A percentile compares a stretch with the other conserved stretches of the same genome.
Evolutionary conservation across 2,797 vertebrate genomes (phyloP).

Genomic region (Cynopterus sphinx): DNA sequence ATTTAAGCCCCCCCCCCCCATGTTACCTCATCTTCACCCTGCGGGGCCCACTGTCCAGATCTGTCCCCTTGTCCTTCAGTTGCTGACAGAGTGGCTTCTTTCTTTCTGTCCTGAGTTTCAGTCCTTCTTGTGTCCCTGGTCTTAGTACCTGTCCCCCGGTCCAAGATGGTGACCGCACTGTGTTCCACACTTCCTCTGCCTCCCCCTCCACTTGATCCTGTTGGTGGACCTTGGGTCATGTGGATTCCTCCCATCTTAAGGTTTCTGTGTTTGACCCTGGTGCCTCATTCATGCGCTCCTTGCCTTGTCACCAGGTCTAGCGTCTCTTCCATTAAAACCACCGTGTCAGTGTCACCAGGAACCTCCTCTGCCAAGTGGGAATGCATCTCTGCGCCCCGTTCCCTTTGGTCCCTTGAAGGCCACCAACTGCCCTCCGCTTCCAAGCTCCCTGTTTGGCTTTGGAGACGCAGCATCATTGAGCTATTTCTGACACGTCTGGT

Average conservation of each 20-base stretch:
- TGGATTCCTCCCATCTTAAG: not conserved
- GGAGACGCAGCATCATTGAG: not conserved
- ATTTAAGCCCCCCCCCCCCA: not conserved
- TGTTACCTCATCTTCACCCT: not conserved
- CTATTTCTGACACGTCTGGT: not conserved
- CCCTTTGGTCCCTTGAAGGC: not conserved
- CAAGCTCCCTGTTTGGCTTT: not conserved
- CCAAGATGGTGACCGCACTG: too few relatives aligned
- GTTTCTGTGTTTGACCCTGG: not conserved
- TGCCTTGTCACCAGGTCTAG: not conserved
- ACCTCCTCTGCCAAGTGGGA: not conserved
- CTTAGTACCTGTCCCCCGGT: not conserved
- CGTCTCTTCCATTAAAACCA: not conserved
- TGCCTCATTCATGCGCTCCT: not conserved
- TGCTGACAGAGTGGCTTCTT: not conserved
- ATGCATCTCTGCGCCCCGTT: too few relatives aligned
- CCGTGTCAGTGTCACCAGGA: not conserved
- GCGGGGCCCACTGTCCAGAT: not conserved
- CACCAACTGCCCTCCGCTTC: not conserved
- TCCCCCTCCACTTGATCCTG: not conserved
- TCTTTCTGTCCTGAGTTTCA: not conserved
- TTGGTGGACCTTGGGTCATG: too few relatives aligned
- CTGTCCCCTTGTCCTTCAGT: not conserved
- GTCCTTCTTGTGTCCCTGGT: fast-evolving
- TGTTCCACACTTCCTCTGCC: not conserved